These are phyloP conservation scores for Cottoperca gobio DNA, from an alignment of 2,797 vertebrate species.

Conservation along the genomic window DNA sequence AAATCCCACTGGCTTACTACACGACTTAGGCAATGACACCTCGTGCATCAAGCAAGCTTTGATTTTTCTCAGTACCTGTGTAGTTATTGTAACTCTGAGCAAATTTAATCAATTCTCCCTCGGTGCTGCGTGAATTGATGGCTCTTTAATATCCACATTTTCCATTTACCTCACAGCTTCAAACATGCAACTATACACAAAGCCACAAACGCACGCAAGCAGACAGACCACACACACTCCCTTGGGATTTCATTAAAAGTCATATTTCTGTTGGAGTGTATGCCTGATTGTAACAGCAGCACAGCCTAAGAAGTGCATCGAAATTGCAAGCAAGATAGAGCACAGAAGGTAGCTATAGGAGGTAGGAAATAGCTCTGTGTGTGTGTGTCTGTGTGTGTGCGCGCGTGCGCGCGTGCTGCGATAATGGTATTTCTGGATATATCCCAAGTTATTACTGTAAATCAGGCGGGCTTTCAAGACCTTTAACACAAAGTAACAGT, in stretches of 20 bases:
- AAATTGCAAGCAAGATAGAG: constrained; percentile 60
- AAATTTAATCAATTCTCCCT: constrained; percentile 70
- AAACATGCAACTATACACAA: constrained; percentile 46
- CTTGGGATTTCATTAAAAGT: constrained; percentile 67
- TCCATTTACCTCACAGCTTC: constrained; percentile 64
- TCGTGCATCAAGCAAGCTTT: constrained; percentile 62
- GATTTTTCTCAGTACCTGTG: constrained; percentile 57
- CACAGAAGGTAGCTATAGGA: constrained; percentile 53
- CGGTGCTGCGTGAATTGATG: constrained; percentile 60
- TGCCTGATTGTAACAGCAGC: constrained; percentile 66
- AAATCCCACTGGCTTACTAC: constrained; percentile 55
- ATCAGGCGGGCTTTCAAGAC: constrained; percentile 82
- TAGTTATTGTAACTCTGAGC: constrained; percentile 62
- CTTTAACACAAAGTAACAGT: constrained; percentile 83
- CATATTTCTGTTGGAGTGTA: constrained; percentile 60
- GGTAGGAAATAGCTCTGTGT: constrained; percentile 48
- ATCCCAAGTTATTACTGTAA: constrained; percentile 86
- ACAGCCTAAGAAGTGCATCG: constrained; percentile 51
- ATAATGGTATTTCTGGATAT: constrained; percentile 84
- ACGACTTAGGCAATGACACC: constrained; percentile 47
- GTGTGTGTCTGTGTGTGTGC: constrained; percentile 13
- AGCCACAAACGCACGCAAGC: background rate
- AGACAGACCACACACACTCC: constrained; percentile 38
- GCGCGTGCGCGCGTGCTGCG: constrained; percentile 35
- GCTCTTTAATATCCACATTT: constrained; percentile 67